Conservation (phyloP, 2,797 vertebrate species). For the Threskiornis aethiopicus region DNA sequence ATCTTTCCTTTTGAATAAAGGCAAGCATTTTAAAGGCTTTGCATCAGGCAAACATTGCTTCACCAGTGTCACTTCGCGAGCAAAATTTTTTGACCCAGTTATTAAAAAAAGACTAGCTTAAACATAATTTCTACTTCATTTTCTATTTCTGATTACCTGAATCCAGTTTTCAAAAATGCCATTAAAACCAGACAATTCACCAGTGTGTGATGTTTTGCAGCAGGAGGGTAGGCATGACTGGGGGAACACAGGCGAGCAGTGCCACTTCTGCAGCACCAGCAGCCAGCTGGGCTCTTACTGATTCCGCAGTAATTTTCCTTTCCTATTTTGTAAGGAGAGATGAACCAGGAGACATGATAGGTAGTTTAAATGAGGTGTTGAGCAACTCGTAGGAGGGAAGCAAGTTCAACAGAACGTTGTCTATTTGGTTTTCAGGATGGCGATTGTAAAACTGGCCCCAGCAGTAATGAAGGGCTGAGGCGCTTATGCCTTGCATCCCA, state of each 20-base stretch:
- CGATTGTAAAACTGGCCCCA: neutral
- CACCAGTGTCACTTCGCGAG: accelerated
- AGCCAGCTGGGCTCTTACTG: neutral
- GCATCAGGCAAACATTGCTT: neutral
- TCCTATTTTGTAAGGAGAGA: neutral
- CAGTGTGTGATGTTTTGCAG: neutral
- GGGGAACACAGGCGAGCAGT: neutral
- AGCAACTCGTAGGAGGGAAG: neutral
- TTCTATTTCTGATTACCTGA: neutral
- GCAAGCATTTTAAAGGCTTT: neutral
- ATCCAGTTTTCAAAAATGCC: too few relatives aligned
- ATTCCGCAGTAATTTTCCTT: neutral
- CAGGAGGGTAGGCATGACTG: accelerated
- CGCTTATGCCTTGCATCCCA: neutral
- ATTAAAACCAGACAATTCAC: neutral
- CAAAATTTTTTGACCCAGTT: neutral
- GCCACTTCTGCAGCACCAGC: neutral
- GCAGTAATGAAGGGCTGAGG: neutral
- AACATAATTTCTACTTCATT: neutral
- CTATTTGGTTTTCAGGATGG: neutral
- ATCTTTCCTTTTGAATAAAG: neutral
- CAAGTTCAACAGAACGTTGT: neutral
- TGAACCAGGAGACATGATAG: neutral
- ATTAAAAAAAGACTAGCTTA: neutral
- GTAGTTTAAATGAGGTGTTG: neutral